Percentiles rank a stretch among this genome's conserved stretches.
Conservation (phyloP, 2,113 vertebrate species). For the Plecturocebus donacophilus region DNA sequence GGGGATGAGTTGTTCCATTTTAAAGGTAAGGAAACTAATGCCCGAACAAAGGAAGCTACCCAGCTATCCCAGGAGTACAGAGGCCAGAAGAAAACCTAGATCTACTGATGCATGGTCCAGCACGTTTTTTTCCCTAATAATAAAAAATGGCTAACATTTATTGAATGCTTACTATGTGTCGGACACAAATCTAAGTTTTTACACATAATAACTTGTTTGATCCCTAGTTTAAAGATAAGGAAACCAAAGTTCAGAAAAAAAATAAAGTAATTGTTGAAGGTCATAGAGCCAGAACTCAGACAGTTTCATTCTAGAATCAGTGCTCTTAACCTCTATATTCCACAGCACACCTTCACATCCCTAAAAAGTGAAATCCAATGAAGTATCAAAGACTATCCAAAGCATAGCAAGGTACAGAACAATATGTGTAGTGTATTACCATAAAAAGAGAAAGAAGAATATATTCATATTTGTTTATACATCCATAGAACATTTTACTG, state of each 20-base stretch:
- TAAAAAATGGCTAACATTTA: constrained; percentile 1
- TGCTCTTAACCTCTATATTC: neutral
- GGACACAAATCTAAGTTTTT: constrained; percentile 17
- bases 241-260: constrained; percentile 20
- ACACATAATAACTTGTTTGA: neutral
- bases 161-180: neutral
- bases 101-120: neutral
- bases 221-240: neutral
- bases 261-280: constrained; percentile 11
- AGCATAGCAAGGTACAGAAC: neutral
- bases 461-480: neutral
- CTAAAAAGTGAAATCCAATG: neutral
- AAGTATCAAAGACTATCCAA: neutral
- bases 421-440: neutral
- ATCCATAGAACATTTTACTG: constrained; percentile 22
- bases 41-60: neutral
- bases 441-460: neutral
- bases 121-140: neutral
- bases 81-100: neutral
- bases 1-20: neutral
- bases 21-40: neutral
- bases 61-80: neutral
- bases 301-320: neutral
- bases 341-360: neutral
- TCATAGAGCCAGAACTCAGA: neutral